Percentiles rank a stretch among this genome's conserved stretches.
Conservation (phyloP, 2,797 vertebrate species). For the Iguana delicatissima region DNA sequence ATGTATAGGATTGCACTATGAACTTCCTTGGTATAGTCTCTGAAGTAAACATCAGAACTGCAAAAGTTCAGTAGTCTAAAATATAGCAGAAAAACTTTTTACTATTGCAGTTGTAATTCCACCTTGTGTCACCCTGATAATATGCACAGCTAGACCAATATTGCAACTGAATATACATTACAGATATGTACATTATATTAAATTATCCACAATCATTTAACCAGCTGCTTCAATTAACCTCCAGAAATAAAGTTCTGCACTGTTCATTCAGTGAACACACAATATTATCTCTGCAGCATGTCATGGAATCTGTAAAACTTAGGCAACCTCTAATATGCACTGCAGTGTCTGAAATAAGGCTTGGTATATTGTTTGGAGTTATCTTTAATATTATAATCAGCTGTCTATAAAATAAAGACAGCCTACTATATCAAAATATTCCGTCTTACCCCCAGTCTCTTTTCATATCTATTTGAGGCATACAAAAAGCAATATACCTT, state of each 20-base stretch:
- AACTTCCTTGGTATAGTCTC: neutral
- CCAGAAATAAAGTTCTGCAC: neutral
- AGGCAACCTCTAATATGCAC: neutral
- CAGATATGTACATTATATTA: constrained; percentile 20
- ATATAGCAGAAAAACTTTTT: constrained; percentile 40
- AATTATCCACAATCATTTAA: neutral
- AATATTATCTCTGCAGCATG: neutral
- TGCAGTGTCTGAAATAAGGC: neutral
- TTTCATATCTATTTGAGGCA: neutral
- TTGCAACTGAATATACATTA: constrained; percentile 40
- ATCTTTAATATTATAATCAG: constrained; percentile 2
- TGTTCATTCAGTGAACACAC: neutral
- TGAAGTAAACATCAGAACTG: constrained; percentile 26
- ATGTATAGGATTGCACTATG: neutral
- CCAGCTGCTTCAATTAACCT: constrained; percentile 11
- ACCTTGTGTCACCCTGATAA: constrained; percentile 29
- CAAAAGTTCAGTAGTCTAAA: constrained; percentile 25
- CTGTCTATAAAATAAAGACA: neutral
- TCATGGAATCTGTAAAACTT: neutral
- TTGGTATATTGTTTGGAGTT: constrained; percentile 6
- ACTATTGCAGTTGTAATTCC: constrained; percentile 46
- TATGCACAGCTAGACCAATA: constrained; percentile 34
- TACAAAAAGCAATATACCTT: neutral
- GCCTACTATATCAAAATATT: neutral
- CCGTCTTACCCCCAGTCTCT: neutral